Evolutionary conservation across 2,113 vertebrate species (phyloP), one percentile per base, ranked within the genome.

Genomic region (Corythoichthys haematopterus): DNA sequence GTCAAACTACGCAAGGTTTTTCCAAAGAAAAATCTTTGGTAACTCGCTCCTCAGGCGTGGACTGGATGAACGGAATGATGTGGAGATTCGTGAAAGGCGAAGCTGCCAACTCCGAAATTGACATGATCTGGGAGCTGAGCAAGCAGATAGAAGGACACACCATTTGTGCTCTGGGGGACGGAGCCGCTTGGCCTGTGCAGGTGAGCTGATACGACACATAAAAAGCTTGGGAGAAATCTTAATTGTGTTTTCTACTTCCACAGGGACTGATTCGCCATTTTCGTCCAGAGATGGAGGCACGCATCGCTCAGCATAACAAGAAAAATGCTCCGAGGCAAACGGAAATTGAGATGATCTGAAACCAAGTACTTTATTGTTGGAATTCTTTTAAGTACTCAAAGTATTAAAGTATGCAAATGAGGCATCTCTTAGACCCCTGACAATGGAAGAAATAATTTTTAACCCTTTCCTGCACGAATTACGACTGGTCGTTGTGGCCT

Each of bases 51-150:
- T 0, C 76, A 99, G 97, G 97, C 0, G 96, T 98, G 40, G 96
- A 98, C 87, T 99, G 97, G 97, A 99, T 99, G 96, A 97, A 98
- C 85, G 94, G 94, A 47, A 95, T 98, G 86, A 97, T 98, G 94
- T 96, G 94, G 38, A 93, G 97, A 56, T 97, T 99, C 2, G 95
- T 97, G 69, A 84, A 51, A 55, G 97, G 97, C 0, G 85, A 97
- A 0, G 97, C 97, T 0, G 90, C 85, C 53, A 66, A 56, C 0
- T 84, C 92, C 0, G 97, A 99, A 89, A 99, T 99, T 0, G 96
- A 98, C 46, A 94, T 98, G 52, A 94, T 99, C 35, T 99, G 97
- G 97, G 97, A 99, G 84, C 92, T 99, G 85, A 99, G 96, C 88
- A 99, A 98, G 73, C 97, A 99, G 91, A 96, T 99, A 0, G 97